Percentiles rank a stretch among this genome's conserved stretches.
phyloP scores from a whole-genome alignment of 2,888 invertebrate species.

The Penaeus monodon region DNA sequence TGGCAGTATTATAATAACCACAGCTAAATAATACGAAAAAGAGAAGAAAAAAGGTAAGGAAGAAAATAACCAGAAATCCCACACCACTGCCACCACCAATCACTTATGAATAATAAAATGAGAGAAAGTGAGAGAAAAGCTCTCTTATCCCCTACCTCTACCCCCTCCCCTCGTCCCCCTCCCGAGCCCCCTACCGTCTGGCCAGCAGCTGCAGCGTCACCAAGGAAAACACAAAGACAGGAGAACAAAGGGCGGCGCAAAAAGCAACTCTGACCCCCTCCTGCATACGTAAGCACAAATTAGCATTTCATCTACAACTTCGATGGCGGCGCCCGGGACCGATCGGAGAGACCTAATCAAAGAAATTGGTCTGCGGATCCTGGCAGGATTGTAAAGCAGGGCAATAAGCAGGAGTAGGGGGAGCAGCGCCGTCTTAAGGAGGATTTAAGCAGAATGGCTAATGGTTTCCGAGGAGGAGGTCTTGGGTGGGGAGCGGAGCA shows the following conservation, averaged over 20 bases:
- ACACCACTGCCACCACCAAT: neutral
- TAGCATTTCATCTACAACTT: slow-evolving; percentile 52
- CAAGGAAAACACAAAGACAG: neutral
- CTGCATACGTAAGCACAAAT: slow-evolving; percentile 51
- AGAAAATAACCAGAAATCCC: neutral
- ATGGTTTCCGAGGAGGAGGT: neutral
- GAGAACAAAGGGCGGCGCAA: neutral
- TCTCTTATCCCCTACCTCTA: neutral
- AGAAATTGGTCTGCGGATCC: slow-evolving; percentile 57
- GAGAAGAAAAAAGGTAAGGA: no score
- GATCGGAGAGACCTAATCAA: slow-evolving; percentile 56
- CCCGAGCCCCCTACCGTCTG: neutral
- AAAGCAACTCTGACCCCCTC: neutral
- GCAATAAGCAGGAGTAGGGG: slow-evolving; percentile 27
- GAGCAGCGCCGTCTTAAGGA: slow-evolving; percentile 7
- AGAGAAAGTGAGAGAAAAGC: neutral
- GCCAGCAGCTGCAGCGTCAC: no score
- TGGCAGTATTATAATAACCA: no score
- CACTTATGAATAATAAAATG: neutral
- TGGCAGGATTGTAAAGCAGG: slow-evolving; percentile 40
- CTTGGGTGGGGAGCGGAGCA: neutral
- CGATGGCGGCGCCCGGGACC: slow-evolving; percentile 37
- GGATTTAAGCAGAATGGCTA: slow-evolving; percentile 25
- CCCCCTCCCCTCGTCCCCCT: neutral
- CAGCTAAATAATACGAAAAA: no score